Evolutionary conservation across 1,140 invertebrate species (phyloP), one percentile per base, ranked within the genome.

Genomic region (Drosophila ironensis): DNA sequence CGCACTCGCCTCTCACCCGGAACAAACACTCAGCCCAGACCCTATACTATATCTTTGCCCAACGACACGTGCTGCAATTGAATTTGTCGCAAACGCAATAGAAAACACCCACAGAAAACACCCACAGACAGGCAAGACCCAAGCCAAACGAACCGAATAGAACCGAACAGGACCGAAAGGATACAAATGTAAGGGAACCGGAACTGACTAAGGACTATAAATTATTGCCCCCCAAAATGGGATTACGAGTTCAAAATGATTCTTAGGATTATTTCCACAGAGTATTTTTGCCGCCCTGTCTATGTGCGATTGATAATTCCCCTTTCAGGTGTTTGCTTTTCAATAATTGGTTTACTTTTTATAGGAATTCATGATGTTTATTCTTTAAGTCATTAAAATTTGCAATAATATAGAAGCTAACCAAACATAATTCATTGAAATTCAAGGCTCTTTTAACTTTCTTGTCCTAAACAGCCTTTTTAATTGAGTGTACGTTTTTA

Each of bases 51-150:
- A 74, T 52, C 52, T 50, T 45, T 61, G 51, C 69, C 46, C 64
- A 71, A 73, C 78, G 78, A 82, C 73, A 82, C 78, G 78, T 82
- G 72, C 78, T 77, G 78, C 78, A 82, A 82, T 82, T 82, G 78
- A 82, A 82, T 82, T 82, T 70, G 78, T 70, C 78, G 53, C 69
- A 82, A 84, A 82, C 73, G 78, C 78, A 82, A 84, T 77, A 73
- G 78, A 84, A 84, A 84, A 82, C 78, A 82, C 78, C 72, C 77
- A 61, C 61, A 52, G 60, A 68, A 53, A 4, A 9, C 28, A 1
- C 8, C 11, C 30, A n/a, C 4, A 1, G 7, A 33, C n/a, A 12
- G n/a, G 4, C 30, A 33, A 12, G 25, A 1, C 30, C 11, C 30
- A 33, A 14, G 1, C 30, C 30, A 33, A 30, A 6, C 30, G 30